These are phyloP conservation scores for Venusia cambrica DNA, from an alignment of 2,888 invertebrate species.

Conservation along the genomic window DNA sequence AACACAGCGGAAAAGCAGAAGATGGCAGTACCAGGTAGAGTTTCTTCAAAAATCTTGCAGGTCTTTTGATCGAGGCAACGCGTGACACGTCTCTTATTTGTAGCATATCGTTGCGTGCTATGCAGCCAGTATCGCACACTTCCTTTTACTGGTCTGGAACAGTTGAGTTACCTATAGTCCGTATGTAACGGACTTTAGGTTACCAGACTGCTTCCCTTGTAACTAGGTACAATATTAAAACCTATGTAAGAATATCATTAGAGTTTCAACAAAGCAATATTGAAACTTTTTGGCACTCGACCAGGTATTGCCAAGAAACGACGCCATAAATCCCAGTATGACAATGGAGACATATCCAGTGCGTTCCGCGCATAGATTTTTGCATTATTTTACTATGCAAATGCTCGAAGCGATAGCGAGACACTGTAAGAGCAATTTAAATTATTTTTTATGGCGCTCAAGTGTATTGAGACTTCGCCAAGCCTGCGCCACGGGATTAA, in stretches of 20 bases:
- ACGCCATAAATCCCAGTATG: slow-evolving; percentile 23
- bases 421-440: slow-evolving; percentile 80
- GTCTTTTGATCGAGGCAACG: no score
- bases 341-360: slow-evolving; percentile 51
- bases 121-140: no score
- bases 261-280: slow-evolving; percentile 26
- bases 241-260: slow-evolving; percentile 10
- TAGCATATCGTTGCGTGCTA: no score
- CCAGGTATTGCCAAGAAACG: slow-evolving; percentile 21
- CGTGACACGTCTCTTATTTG: no score
- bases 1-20: no score
- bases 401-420: slow-evolving; percentile 72
- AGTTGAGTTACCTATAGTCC: no score
- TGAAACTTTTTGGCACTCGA: slow-evolving; percentile 28
- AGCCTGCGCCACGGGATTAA: slow-evolving; percentile 50
- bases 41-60: no score
- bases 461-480: slow-evolving; percentile 75
- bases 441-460: slow-evolving; percentile 81
- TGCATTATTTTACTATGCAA: slow-evolving; percentile 82
- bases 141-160: no score
- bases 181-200: no score
- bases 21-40: no score
- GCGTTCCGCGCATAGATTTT: slow-evolving; percentile 76
- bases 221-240: neutral
- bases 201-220: no score